Evolutionary conservation across 2,888 invertebrate genomes (phyloP).

Genomic region (Pasiphila rectangulata): DNA sequence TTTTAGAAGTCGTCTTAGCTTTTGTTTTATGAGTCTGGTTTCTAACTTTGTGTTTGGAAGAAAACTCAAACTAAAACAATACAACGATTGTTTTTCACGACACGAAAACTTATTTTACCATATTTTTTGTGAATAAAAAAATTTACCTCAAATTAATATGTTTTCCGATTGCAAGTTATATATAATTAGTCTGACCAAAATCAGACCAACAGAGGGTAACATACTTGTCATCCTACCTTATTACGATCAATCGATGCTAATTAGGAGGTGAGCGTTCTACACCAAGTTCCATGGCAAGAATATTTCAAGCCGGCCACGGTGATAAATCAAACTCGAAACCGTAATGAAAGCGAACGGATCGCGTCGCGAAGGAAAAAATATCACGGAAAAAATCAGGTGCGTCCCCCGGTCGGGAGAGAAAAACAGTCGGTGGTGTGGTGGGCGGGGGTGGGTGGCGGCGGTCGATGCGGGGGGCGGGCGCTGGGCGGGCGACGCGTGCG

Average conservation of each 20-base stretch:
- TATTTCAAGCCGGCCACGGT: conserved; percentile 75
- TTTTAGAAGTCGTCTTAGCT: conserved; percentile 19
- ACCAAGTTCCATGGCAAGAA: conserved; percentile 74
- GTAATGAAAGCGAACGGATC: conserved; percentile 82
- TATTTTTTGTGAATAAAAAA: no score
- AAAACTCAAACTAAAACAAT: conserved; percentile 6
- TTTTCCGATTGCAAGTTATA: no score
- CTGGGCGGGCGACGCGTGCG: conserved; percentile 67
- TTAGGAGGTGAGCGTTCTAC: conserved; percentile 76
- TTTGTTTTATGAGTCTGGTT: conserved; percentile 22
- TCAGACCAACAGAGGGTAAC: conserved; percentile 18
- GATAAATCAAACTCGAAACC: conserved; percentile 82
- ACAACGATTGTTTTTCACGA: no score
- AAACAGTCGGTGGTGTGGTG: conserved; percentile 64
- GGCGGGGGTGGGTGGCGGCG: conserved; percentile 67
- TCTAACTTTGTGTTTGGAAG: conserved; percentile 8
- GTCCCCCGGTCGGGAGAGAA: conserved; percentile 79
- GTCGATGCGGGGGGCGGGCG: conserved; percentile 67
- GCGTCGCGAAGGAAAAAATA: conserved; percentile 81
- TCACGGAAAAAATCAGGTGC: conserved; percentile 82
- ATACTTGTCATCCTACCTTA: conserved; percentile 38
- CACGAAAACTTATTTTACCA: conserved; percentile 6
- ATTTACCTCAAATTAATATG: no score
- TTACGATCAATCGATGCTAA: conserved; percentile 73
- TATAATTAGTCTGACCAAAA: conserved; percentile 1